A percentile compares a stretch with the other conserved stretches of the same genome.
Conservation (phyloP, 2,113 vertebrate species). For the Sardina pilchardus region DNA sequence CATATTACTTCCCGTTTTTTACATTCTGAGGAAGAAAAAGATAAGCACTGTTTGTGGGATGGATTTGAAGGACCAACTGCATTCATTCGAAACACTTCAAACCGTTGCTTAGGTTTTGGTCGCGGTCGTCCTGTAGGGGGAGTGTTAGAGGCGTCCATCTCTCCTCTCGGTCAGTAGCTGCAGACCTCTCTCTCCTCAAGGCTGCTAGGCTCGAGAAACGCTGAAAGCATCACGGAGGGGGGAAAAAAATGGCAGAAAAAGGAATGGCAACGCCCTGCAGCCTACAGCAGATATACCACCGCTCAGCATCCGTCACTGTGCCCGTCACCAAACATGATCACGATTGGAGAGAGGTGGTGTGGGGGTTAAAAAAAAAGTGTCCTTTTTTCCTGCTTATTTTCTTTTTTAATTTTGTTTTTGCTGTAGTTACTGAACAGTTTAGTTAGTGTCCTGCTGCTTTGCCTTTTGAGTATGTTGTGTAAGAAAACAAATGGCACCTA, state of each 20-base stretch:
- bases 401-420: neutral
- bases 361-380: neutral
- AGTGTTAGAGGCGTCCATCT: neutral
- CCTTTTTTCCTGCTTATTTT: neutral
- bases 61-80: neutral
- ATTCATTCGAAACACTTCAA: neutral
- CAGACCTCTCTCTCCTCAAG: neutral
- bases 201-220: neutral
- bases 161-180: neutral
- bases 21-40: neutral
- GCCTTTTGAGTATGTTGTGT: neutral
- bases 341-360: neutral
- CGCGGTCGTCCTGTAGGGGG: neutral
- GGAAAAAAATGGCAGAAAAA: neutral
- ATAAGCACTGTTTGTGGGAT: neutral
- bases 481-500: neutral
- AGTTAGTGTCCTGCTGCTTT: neutral
- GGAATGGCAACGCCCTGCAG: neutral
- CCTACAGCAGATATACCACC: neutral
- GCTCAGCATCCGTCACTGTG: neutral
- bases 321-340: neutral
- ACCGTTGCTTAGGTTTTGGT: neutral
- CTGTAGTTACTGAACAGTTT: neutral
- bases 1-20: neutral
- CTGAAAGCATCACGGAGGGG: neutral